phyloP scores from a whole-genome alignment of 2,113 vertebrate species.

The Oryzias celebensis region DNA sequence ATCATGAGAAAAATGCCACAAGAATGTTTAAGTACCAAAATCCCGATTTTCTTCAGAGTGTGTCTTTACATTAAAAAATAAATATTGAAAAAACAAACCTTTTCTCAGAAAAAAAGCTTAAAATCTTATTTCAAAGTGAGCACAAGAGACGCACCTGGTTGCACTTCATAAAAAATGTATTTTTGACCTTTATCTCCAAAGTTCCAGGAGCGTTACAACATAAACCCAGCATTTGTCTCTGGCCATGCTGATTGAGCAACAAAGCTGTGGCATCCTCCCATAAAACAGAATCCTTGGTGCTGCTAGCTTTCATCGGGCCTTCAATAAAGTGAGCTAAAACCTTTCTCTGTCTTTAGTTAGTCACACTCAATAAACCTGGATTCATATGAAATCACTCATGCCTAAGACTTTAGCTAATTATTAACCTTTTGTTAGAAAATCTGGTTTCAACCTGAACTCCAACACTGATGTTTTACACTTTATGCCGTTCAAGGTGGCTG shows the following conservation, averaged over 20 bases:
- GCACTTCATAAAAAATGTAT: too few relatives aligned
- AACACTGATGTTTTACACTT: too few relatives aligned
- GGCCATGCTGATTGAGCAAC: conserved; percentile 21
- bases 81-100: too few relatives aligned
- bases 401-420: not conserved
- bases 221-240: conserved; percentile 13
- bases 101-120: too few relatives aligned
- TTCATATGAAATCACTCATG: conserved; percentile 12
- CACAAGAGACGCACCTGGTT: too few relatives aligned
- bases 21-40: too few relatives aligned
- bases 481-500: conserved; percentile 33
- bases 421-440: too few relatives aligned
- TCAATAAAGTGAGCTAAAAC: conserved; percentile 29
- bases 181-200: not conserved
- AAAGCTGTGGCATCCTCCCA: conserved; percentile 30
- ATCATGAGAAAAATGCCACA: too few relatives aligned
- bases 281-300: conserved; percentile 20
- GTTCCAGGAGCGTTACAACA: not conserved
- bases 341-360: conserved; percentile 44
- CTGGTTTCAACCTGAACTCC: too few relatives aligned
- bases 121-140: too few relatives aligned
- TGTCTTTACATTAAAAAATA: too few relatives aligned
- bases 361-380: conserved; percentile 24
- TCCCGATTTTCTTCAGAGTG: too few relatives aligned
- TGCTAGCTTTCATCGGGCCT: conserved; percentile 23